phyloP scores from a whole-genome alignment of 2,888 invertebrate species.

The Ophion obscuratus region DNA sequence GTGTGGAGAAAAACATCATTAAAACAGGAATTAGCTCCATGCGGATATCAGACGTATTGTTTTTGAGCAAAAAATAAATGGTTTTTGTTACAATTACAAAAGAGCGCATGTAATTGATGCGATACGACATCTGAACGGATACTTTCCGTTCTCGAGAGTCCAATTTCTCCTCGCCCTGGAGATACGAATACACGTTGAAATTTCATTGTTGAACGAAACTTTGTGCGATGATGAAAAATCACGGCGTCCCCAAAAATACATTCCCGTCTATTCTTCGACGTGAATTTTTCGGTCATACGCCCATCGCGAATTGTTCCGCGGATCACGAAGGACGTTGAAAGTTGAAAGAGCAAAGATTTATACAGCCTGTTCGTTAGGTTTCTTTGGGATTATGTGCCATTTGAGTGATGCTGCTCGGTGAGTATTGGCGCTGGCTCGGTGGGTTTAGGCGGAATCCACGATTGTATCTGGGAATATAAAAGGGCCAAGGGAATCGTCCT shows the following conservation, averaged over 20 bases:
- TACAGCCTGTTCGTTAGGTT: conserved; percentile 39
- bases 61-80: too few species aligned
- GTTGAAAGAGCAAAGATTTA: conserved; percentile 19
- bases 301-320: conserved; percentile 9
- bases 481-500: conserved; percentile 52
- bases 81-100: too few species aligned
- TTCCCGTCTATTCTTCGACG: not conserved
- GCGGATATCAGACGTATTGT: too few species aligned
- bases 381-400: not conserved
- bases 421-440: conserved; percentile 1
- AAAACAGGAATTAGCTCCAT: too few species aligned
- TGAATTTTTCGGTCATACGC: not conserved
- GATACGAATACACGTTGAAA: too few species aligned
- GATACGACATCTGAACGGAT: too few species aligned
- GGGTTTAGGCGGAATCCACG: conserved; percentile 42
- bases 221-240: not conserved
- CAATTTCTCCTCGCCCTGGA: too few species aligned
- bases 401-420: conserved; percentile 16
- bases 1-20: too few species aligned
- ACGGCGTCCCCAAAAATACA: not conserved
- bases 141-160: too few species aligned
- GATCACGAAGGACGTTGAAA: conserved; percentile 5
- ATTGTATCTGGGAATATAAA: conserved; percentile 57
- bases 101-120: too few species aligned
- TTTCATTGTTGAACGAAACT: too few species aligned